Conservation (phyloP, 92 coral and sea anemone genomes). For the Epizoanthus scotinus region DNA sequence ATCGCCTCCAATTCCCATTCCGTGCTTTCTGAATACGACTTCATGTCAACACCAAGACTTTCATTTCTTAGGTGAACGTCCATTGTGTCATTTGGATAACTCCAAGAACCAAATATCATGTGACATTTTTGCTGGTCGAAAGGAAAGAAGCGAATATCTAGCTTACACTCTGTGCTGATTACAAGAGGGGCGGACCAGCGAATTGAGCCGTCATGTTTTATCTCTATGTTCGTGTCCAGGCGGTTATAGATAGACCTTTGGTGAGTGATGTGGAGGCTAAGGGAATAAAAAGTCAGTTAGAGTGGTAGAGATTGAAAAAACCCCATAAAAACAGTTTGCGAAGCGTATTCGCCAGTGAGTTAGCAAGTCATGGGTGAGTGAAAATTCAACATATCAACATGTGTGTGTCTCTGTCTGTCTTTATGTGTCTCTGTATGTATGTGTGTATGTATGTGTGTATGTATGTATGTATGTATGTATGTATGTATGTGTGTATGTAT, state of each 20-base stretch:
- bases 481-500: too few species aligned
- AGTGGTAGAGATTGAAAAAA: too few species aligned
- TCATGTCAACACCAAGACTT: not conserved
- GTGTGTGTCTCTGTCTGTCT: too few species aligned
- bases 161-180: conserved; percentile 1
- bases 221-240: not conserved
- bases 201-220: not conserved
- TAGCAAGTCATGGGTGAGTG: too few species aligned
- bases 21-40: not conserved
- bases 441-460: too few species aligned
- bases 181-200: not conserved
- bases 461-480: too few species aligned
- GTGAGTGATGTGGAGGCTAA: not conserved
- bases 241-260: not conserved
- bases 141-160: conserved; percentile 1
- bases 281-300: not conserved
- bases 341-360: too few species aligned
- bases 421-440: too few species aligned
- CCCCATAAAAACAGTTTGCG: too few species aligned
- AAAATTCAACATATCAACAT: too few species aligned
- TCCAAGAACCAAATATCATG: not conserved
- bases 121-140: conserved; percentile 7
- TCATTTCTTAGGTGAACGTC: not conserved
- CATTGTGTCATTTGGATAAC: not conserved
- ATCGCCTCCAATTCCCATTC: not conserved